Percentiles rank a stretch among this genome's conserved stretches.
These are phyloP conservation scores for Trichopria drosophilae DNA, from an alignment of 2,888 invertebrate genomes.

Conservation along the genomic window DNA sequence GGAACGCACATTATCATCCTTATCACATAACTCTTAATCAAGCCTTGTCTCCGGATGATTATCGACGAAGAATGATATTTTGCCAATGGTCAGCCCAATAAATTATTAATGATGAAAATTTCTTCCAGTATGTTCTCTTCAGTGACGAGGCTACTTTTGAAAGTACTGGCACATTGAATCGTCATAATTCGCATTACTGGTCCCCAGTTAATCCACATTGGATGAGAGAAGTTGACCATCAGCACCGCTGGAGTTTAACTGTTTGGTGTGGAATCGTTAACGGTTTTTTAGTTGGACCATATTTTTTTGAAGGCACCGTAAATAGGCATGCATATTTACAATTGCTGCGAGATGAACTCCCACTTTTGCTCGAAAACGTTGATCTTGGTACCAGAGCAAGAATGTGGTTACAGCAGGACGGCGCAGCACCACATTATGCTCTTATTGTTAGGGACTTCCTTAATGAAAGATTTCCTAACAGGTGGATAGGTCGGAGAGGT, in stretches of 20 bases:
- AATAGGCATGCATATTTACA: slow-evolving; percentile 33
- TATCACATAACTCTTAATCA: slow-evolving; percentile 20
- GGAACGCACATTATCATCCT: slow-evolving; percentile 25
- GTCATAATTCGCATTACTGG: slow-evolving; percentile 43
- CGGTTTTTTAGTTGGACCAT: slow-evolving; percentile 30
- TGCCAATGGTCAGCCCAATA: slow-evolving; percentile 23
- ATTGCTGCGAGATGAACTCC: slow-evolving; percentile 31
- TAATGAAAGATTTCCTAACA: slow-evolving; percentile 17
- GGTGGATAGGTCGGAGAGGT: slow-evolving; percentile 25
- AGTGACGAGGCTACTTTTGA: slow-evolving; percentile 42
- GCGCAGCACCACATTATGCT: slow-evolving; percentile 34
- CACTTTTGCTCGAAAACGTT: slow-evolving; percentile 27
- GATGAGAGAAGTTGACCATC: slow-evolving; percentile 32
- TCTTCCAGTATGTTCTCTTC: slow-evolving; percentile 35
- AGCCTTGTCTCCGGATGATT: slow-evolving; percentile 11
- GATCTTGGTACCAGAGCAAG: slow-evolving; percentile 16
- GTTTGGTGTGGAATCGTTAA: slow-evolving; percentile 31
- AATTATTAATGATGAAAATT: slow-evolving; percentile 20
- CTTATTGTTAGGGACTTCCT: slow-evolving; percentile 24
- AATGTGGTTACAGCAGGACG: slow-evolving; percentile 41
- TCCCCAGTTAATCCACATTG: slow-evolving; percentile 40
- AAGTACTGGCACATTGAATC: slow-evolving; percentile 37
- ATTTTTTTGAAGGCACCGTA: slow-evolving; percentile 33
- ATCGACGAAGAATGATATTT: slow-evolving; percentile 10
- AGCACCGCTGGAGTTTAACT: slow-evolving; percentile 36